Conservation (phyloP, 2,113 vertebrate species). For the Pygathrix nemaeus region DNA sequence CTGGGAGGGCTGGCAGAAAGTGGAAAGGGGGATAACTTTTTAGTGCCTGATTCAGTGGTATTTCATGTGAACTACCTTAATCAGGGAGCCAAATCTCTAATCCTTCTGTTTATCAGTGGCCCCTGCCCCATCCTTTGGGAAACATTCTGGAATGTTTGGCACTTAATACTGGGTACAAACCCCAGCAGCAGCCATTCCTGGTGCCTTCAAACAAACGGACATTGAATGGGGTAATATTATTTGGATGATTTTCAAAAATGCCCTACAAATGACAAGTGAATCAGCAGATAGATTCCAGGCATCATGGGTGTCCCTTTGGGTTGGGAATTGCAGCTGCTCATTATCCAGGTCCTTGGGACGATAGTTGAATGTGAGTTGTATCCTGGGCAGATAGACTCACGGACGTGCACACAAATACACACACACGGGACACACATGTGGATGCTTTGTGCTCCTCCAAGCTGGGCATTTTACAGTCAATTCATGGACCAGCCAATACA, state of each 20-base stretch:
- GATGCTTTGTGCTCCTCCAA: neutral
- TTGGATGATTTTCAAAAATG: neutral
- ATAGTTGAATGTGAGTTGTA: neutral
- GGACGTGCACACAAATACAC: neutral
- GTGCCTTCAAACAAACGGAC: neutral
- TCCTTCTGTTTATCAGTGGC: neutral
- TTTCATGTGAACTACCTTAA: neutral
- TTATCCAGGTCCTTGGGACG: neutral
- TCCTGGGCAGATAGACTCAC: neutral
- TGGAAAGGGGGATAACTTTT: neutral
- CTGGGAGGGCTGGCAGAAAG: neutral
- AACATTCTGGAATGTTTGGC: neutral
- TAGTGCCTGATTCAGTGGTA: neutral
- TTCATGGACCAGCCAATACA: too few species aligned
- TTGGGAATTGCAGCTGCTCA: neutral
- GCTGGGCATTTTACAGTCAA: neutral
- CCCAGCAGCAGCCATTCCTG: neutral
- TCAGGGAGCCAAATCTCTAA: neutral
- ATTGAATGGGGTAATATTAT: neutral
- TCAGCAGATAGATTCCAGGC: too few species aligned
- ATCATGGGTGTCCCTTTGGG: neutral
- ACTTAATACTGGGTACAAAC: neutral
- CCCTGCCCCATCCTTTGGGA: neutral
- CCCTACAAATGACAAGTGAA: too few species aligned
- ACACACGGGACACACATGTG: neutral